phyloP scores from a whole-genome alignment of 2,797 vertebrate species.

The Echiichthys vipera region DNA sequence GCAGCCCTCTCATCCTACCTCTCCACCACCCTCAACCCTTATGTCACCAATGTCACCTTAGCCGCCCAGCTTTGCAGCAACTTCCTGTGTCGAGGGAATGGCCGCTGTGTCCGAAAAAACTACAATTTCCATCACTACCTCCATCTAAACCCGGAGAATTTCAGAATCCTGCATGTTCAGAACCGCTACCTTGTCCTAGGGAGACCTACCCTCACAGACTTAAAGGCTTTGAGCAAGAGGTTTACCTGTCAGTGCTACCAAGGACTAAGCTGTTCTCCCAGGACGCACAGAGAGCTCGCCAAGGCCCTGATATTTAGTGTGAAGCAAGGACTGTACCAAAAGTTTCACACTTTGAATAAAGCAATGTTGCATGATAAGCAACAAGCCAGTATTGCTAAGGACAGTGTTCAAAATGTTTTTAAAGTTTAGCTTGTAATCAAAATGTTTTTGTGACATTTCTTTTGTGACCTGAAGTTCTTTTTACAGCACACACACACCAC shows the following conservation, averaged over 20 bases:
- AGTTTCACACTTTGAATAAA: constrained; percentile 44
- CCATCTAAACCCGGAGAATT: constrained; percentile 84
- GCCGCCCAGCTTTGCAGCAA: constrained; percentile 87
- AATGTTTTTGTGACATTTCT: neutral
- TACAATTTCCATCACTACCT: constrained; percentile 86
- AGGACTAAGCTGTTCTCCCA: constrained; percentile 73
- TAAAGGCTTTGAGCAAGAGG: constrained; percentile 73
- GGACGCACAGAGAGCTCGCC: constrained; percentile 48
- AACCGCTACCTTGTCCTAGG: constrained; percentile 79
- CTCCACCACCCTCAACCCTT: constrained; percentile 81
- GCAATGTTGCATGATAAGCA: constrained; percentile 22
- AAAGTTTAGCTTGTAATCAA: constrained; percentile 14
- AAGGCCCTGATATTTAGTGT: constrained; percentile 49
- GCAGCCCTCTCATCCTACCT: constrained; percentile 82
- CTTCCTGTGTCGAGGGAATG: constrained; percentile 83
- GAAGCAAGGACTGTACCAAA: constrained; percentile 44
- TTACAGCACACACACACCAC: neutral
- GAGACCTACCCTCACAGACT: constrained; percentile 78
- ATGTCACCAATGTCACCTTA: constrained; percentile 86
- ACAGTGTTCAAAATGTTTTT: constrained; percentile 23
- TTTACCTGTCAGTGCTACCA: constrained; percentile 86
- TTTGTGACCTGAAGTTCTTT: neutral
- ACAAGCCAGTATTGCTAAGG: constrained; percentile 38
- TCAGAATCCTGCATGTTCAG: constrained; percentile 73
- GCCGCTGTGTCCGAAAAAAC: constrained; percentile 83